Percentiles rank a stretch among this genome's conserved stretches.
Conservation (phyloP, 30 jellyfish, hydroid and myxozoan genomes). For the Aurelia coerulea region DNA sequence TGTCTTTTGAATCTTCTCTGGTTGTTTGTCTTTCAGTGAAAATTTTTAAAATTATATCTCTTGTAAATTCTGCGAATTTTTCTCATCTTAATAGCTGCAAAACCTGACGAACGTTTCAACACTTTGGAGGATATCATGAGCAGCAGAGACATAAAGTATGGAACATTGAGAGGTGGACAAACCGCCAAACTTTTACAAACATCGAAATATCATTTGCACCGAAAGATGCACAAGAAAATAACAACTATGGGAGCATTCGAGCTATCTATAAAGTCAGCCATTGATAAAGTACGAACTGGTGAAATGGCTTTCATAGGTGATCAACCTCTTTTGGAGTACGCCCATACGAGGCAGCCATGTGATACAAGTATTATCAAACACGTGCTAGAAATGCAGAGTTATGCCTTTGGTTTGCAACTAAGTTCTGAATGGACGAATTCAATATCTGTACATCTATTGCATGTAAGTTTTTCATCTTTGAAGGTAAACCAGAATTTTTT, state of each 20-base stretch:
- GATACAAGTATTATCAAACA: constrained; percentile 72
- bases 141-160: constrained; percentile 42
- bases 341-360: constrained; percentile 69
- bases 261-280: constrained; percentile 35
- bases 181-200: constrained; percentile 45
- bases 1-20: no score
- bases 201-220: constrained; percentile 57
- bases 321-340: constrained; percentile 66
- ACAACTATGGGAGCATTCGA: constrained; percentile 17
- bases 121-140: constrained; percentile 65
- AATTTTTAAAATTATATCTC: no score
- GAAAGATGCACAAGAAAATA: constrained; percentile 51
- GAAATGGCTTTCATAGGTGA: constrained; percentile 72
- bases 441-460: constrained; percentile 57
- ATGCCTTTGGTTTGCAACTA: constrained; percentile 79
- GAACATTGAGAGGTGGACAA: constrained; percentile 63
- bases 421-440: constrained; percentile 88
- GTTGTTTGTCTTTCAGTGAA: no score
- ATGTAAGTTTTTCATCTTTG: constrained; percentile 6
- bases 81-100: constrained; percentile 38
- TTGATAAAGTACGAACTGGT: constrained; percentile 58
- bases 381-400: constrained; percentile 65
- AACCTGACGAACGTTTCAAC: constrained; percentile 14
- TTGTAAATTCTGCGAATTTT: background rate
- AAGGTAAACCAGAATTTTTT: background rate